Conservation (phyloP, 2,888 invertebrate genomes). For the Nyleta sp. region DNA sequence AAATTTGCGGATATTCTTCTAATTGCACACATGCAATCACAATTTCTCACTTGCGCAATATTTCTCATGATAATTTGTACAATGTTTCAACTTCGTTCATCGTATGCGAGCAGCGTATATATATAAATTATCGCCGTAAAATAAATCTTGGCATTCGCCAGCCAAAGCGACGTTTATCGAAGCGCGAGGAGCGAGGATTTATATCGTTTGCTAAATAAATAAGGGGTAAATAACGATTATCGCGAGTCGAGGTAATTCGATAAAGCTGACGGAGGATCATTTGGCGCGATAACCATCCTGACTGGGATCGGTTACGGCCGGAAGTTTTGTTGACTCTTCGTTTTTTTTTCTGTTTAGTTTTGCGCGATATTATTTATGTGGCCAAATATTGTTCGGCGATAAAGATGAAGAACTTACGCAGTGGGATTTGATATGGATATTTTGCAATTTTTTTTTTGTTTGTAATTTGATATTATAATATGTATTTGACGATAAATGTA, state of each 20-base stretch:
- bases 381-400: too few relatives aligned
- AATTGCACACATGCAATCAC: too few relatives aligned
- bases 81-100: too few relatives aligned
- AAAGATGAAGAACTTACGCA: too few relatives aligned
- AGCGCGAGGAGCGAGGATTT: constrained; percentile 8
- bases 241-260: constrained; percentile 38
- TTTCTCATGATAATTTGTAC: too few relatives aligned
- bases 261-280: constrained; percentile 37
- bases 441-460: too few relatives aligned
- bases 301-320: constrained; percentile 9
- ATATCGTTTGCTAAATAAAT: constrained; percentile 33
- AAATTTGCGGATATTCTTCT: too few relatives aligned
- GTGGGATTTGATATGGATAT: too few relatives aligned
- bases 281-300: constrained; percentile 26
- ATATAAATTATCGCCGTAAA: constrained; percentile 4
- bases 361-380: background rate
- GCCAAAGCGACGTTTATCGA: constrained; percentile 29
- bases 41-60: too few relatives aligned
- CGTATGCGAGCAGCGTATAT: too few relatives aligned
- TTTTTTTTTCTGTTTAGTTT: background rate
- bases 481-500: too few relatives aligned
- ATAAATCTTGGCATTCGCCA: constrained; percentile 13
- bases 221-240: constrained; percentile 43
- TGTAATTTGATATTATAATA: too few relatives aligned
- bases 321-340: constrained; percentile 17